Base-by-base conservation (phyloP, 2,888 invertebrate species). In the Ectropis crepuscularia region DNA sequence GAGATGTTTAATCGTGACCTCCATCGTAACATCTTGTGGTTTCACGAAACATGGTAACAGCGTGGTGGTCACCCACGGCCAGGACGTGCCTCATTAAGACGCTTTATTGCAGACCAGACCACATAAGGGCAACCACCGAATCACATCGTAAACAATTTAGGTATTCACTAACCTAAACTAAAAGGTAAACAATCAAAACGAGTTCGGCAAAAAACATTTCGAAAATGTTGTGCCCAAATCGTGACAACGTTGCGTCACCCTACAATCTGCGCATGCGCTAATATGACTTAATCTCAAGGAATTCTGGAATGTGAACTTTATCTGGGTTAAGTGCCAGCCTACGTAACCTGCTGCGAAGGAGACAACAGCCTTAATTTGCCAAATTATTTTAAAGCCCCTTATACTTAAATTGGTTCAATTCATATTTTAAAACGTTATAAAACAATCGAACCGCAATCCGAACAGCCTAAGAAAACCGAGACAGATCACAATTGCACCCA, bases 51-150 rank as follows among this genome's bases (percentile, higher is more conserved):
- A 74, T 75, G 76, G 73, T 76, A 75, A 77, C 76, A 77, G 79
- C 76, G 79, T 81, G 80, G 80, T 79, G 79, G 75, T 79, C 89
- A 87, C 91, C 90, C 88, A 91, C 90, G 80, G 72, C 72, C 70
- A 69, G 73, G 77, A 86, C 89, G 83, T 88, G 88, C 69, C 82
- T 87, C 76, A 83, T 86, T 85, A 83, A 78, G 67, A 65, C 79
- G 73, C 71, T 83, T 85, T 84, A 82, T 83, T 81, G 80, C 75
- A 67, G 54, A 66, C 53, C 53, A 64, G 43, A 63, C 88, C 89
- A 79, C 83, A 87, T 73, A 88, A 80, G 89, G 89, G 68, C 67
- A 73, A 67, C 70, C 68, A 70, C 73, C 53, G 65, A 68, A 70
- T 61, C 70, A 67, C 65, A 57, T 74, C 77, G 80, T 82, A 87